phyloP scores from a whole-genome alignment of 2,797 vertebrate genomes.

The Chelonia mydas region DNA sequence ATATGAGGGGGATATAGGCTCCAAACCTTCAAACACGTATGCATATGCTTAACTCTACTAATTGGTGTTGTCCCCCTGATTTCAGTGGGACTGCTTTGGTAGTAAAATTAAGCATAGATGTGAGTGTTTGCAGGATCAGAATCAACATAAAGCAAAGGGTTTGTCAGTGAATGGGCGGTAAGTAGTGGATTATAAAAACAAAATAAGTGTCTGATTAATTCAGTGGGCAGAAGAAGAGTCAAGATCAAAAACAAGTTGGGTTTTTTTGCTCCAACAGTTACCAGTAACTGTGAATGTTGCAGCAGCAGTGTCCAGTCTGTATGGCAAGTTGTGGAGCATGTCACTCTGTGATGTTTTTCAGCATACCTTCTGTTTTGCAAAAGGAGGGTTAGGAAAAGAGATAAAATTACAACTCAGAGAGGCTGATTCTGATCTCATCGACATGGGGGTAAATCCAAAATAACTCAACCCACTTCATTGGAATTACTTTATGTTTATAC shows the following conservation, averaged over 20 bases:
- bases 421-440: neutral
- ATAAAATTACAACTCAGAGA: neutral
- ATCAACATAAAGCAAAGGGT: neutral
- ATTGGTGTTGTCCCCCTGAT: neutral
- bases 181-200: neutral
- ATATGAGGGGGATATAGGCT: neutral
- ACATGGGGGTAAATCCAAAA: neutral
- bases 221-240: neutral
- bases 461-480: neutral
- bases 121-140: neutral
- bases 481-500: neutral
- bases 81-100: neutral
- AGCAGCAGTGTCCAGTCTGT: neutral
- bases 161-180: neutral
- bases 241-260: neutral
- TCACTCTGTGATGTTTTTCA: neutral
- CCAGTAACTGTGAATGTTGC: neutral
- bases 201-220: neutral
- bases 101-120: neutral
- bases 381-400: neutral
- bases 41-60: neutral
- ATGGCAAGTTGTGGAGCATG: neutral
- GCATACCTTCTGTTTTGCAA: neutral
- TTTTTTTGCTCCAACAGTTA: neutral
- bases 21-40: neutral